Conservation (phyloP, 2,113 vertebrate genomes). For the Callospermophilus lateralis region DNA sequence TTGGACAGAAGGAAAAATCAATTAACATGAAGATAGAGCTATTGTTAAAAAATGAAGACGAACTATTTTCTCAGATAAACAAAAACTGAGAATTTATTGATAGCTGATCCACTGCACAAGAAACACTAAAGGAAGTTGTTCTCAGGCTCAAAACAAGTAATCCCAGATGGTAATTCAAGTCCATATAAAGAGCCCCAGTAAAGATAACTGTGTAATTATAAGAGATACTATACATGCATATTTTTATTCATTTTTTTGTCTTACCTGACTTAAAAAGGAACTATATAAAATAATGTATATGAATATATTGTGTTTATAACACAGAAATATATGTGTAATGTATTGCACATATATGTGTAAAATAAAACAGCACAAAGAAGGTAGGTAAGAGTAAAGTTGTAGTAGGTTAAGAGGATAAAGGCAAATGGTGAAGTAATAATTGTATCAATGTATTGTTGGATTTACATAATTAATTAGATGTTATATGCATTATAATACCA, state of each 20-base stretch:
- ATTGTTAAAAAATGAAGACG: constrained; percentile 35
- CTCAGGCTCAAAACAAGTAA: background rate
- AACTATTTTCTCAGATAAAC: constrained; percentile 37
- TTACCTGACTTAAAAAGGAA: constrained; percentile 45
- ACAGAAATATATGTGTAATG: background rate
- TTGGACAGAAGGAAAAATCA: constrained; percentile 24
- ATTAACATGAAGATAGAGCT: constrained; percentile 1
- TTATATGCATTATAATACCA: background rate
- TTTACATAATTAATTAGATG: background rate
- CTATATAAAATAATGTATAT: constrained; percentile 25
- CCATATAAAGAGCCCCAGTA: background rate
- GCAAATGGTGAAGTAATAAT: background rate
- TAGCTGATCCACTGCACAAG: background rate
- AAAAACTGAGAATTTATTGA: background rate
- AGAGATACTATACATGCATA: background rate
- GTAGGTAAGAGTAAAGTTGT: background rate
- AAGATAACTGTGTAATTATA: constrained; percentile 25
- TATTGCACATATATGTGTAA: background rate
- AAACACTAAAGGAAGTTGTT: constrained; percentile 24
- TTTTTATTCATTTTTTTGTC: background rate
- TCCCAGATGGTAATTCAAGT: background rate
- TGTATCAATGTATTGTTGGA: background rate
- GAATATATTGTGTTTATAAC: background rate
- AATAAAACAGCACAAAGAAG: constrained; percentile 3
- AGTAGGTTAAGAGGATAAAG: background rate